Evolutionary conservation across 2,888 invertebrate species (phyloP), one percentile per base, ranked within the genome.

Genomic region (Schizaphis graminum): DNA sequence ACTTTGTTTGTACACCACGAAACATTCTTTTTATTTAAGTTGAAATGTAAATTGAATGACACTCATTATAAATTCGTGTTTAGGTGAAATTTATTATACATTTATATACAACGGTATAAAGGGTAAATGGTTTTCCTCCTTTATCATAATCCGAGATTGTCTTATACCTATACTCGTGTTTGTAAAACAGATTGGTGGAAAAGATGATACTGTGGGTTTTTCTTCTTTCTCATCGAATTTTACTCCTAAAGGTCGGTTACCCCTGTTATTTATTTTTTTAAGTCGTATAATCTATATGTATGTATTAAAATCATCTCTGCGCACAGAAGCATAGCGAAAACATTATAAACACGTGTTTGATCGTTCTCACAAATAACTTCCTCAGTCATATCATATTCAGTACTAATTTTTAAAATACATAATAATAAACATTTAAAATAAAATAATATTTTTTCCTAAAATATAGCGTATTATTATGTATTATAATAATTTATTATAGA

Each of bases 1-100:
- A 47, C 47, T 61, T 47, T 90, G 61, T 47, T 7, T n/a, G 11
- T 3, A 13, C 41, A 1, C 21, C 10, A n/a, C 24, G 26, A 35
- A 77, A 77, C 77, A 35, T 77, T 77, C 35, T 77, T 77, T 77
- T 77, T 77, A 77, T 77, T 35, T 41, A 77, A 77, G 21, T 77
- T 77, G 26, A 61, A 61, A 89, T 21, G n/a, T 21, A 28, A 89
- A 44, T 57, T 41, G 44, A 61, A 26, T 26, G 89, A 89, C 28
- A 53, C 56, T 89, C 89, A 57, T 57, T 57, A 26, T 56, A 26
- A 89, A 89, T 89, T 56, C 53, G 35, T 88, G 24, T 89, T 89
- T 41, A 13, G 77, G 77, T 77, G 35, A 24, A 77, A 77, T 77
- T 77, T 77, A 35, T 77, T 77, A 77, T 77, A 77, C 1, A 77